phyloP scores from a whole-genome alignment of 2,888 invertebrate genomes.

The Rhyacophila evoluta region DNA sequence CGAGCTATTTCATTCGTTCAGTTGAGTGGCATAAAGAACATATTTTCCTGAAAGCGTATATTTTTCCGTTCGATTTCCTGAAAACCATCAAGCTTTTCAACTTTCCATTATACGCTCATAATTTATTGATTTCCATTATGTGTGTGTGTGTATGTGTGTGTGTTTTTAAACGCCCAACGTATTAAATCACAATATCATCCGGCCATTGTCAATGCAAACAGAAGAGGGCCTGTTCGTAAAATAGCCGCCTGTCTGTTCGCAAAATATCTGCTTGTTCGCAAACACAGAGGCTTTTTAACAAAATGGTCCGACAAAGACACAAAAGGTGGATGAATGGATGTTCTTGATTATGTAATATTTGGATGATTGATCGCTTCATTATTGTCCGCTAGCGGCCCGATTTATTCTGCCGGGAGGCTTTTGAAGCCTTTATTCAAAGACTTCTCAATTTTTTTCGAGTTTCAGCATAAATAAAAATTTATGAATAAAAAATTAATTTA shows the following conservation, averaged over 20 bases:
- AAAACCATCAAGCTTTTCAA: background rate
- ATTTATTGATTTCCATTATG: conserved; percentile 24
- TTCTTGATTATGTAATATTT: conserved; percentile 50
- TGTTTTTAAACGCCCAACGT: background rate
- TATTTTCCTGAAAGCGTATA: background rate
- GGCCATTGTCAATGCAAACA: conserved; percentile 20
- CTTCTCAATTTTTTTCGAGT: background rate
- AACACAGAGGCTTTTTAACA: conserved; percentile 27
- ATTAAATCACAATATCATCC: conserved; percentile 24
- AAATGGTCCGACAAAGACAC: conserved; percentile 48
- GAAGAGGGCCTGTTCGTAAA: conserved; percentile 4
- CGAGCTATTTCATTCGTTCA: background rate
- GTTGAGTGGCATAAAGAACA: background rate
- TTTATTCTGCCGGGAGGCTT: conserved; percentile 11
- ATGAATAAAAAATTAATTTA: too few relatives aligned
- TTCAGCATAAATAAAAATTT: too few relatives aligned
- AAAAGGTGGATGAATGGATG: conserved; percentile 35
- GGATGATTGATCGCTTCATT: conserved; percentile 51
- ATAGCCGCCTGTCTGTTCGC: conserved; percentile 18
- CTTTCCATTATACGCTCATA: background rate
- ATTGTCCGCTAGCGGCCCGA: conserved; percentile 28
- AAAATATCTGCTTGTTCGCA: conserved; percentile 18
- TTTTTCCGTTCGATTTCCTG: background rate
- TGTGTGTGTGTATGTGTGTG: background rate
- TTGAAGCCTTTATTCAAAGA: background rate